phyloP scores from a whole-genome alignment of 1,140 invertebrate genomes.

The Drosophila nannoptera region DNA sequence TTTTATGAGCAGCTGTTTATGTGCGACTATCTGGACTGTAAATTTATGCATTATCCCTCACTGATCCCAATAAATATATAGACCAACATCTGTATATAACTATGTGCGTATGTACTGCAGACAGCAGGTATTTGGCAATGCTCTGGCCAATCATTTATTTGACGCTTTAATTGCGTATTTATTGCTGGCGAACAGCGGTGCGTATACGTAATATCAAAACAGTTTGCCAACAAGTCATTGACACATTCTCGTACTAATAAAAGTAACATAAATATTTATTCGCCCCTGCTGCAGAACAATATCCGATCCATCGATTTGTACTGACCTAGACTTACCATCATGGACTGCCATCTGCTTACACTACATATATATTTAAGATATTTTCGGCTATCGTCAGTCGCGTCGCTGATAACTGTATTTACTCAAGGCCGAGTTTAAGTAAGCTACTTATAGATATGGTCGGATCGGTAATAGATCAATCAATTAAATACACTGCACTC shows the following conservation, averaged over 20 bases:
- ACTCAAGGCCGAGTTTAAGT: slow-evolving; percentile 21
- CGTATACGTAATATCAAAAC: slow-evolving; percentile 59
- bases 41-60: slow-evolving; percentile 34
- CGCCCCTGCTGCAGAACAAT: not conserved
- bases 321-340: slow-evolving; percentile 29
- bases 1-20: slow-evolving; percentile 41
- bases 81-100: not conserved
- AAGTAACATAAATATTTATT: slow-evolving; percentile 39
- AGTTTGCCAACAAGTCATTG: slow-evolving; percentile 52
- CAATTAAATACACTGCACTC: slow-evolving; percentile 5
- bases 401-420: slow-evolving; percentile 23
- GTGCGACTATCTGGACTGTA: slow-evolving; percentile 37
- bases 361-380: slow-evolving; percentile 18
- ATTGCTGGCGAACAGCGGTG: slow-evolving; percentile 47
- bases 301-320: slow-evolving; percentile 1
- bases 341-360: slow-evolving; percentile 24
- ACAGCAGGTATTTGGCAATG: slow-evolving; percentile 23
- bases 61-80: slow-evolving; percentile 11
- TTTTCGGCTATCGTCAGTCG: slow-evolving; percentile 12
- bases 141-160: slow-evolving; percentile 65
- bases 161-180: slow-evolving; percentile 69
- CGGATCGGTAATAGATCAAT: slow-evolving; percentile 17
- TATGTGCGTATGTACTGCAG: not conserved
- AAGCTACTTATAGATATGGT: slow-evolving; percentile 18
- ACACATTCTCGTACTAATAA: slow-evolving; percentile 44